A percentile compares a stretch with the other conserved stretches of the same genome.
Conservation (phyloP, 2,888 invertebrate genomes). For the Disparrhopalites patrizii region DNA sequence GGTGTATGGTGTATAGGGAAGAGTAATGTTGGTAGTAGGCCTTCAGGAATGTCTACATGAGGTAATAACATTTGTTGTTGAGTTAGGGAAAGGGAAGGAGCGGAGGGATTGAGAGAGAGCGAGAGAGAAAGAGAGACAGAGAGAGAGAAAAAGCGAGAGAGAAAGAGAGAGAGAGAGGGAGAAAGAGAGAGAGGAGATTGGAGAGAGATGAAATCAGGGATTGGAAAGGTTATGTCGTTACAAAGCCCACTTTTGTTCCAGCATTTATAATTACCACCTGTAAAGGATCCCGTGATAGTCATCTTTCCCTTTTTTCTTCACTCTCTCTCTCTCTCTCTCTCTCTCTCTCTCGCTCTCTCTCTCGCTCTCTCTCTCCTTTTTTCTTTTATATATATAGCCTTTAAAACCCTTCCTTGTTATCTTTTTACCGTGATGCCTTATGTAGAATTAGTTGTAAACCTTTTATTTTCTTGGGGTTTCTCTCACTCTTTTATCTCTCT, state of each 20-base stretch:
- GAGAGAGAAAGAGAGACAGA: no score
- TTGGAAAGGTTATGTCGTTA: constrained; percentile 41
- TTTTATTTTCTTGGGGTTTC: no score
- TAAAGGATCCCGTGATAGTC: constrained; percentile 36
- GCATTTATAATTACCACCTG: constrained; percentile 47
- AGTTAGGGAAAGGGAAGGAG: constrained; percentile 23
- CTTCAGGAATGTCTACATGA: constrained; percentile 17
- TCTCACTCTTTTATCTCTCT: no score
- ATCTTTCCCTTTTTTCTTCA: constrained; percentile 22
- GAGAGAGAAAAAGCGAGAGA: no score
- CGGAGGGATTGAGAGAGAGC: no score
- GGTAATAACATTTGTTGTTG: constrained; percentile 26
- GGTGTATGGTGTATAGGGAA: neutral
- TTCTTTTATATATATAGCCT: no score
- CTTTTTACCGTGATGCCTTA: no score
- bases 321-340: constrained; percentile 17
- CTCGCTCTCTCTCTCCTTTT: no score
- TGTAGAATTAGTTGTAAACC: no score
- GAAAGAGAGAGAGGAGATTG: no score
- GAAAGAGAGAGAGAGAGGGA: no score
- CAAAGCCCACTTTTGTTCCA: constrained; percentile 31
- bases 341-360: neutral
- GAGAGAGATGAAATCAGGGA: constrained; percentile 26
- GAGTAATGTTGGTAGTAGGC: constrained; percentile 1
- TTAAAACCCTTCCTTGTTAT: no score